Evolutionary conservation across 2,888 invertebrate species (phyloP).

Genomic region (Gerosis bhagava): DNA sequence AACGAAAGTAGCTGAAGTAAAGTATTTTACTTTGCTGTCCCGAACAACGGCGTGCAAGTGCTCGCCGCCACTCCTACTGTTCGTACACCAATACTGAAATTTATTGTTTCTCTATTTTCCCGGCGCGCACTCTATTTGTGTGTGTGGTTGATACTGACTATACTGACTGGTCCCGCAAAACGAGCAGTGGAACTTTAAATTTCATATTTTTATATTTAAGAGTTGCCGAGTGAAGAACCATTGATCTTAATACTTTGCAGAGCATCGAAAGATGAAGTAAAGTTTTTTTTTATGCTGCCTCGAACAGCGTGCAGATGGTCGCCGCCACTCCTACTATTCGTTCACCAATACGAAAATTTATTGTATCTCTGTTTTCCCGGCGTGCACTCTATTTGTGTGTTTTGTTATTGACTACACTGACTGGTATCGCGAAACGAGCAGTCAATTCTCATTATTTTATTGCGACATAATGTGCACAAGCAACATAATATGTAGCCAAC

Average conservation of each 20-base stretch:
- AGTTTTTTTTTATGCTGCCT: conserved; percentile 80
- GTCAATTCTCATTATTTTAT: too few relatives aligned
- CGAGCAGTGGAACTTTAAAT: too few relatives aligned
- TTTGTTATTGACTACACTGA: not conserved
- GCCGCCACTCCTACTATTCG: conserved; percentile 40
- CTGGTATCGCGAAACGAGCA: too few relatives aligned
- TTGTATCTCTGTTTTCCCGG: conserved; percentile 42
- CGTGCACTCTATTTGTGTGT: conserved; percentile 24
- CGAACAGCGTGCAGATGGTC: conserved; percentile 58
- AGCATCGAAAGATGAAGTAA: too few relatives aligned
- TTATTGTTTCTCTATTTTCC: conserved; percentile 42
- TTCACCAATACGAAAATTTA: conserved; percentile 39
- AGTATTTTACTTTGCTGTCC: conserved; percentile 80
- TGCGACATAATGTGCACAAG: too few relatives aligned
- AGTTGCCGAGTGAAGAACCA: too few relatives aligned
- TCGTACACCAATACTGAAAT: conserved; percentile 40
- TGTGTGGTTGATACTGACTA: too few relatives aligned
- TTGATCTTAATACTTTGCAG: too few relatives aligned
- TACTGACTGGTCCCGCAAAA: too few relatives aligned
- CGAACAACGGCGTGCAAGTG: conserved; percentile 56
- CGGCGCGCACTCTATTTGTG: conserved; percentile 28
- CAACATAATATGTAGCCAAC: too few relatives aligned
- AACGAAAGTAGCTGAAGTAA: too few relatives aligned
- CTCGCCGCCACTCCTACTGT: conserved; percentile 44
- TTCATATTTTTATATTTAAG: too few relatives aligned